phyloP scores from a whole-genome alignment of 2,888 invertebrate species.

The Bombyx huttoni region DNA sequence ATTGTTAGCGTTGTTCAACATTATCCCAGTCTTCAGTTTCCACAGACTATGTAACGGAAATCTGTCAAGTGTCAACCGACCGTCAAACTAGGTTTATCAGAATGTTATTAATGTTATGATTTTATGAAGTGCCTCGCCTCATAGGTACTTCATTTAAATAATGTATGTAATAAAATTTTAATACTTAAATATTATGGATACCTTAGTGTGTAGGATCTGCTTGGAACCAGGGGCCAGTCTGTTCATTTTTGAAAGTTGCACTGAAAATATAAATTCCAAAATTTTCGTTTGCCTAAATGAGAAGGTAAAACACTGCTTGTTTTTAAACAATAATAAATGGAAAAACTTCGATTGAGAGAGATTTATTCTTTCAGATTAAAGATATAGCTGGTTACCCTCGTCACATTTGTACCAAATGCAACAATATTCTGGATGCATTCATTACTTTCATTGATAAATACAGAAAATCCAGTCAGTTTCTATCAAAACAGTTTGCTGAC shows the following conservation, averaged over 20 bases:
- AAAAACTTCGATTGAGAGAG: too few species aligned
- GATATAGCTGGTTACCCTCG: conserved; percentile 48
- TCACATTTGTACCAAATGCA: conserved; percentile 42
- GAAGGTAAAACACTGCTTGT: conserved; percentile 24
- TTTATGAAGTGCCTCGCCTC: too few species aligned
- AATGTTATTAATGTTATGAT: too few species aligned
- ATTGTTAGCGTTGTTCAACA: too few species aligned
- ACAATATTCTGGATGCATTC: conserved; percentile 29
- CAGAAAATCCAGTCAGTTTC: conserved; percentile 31
- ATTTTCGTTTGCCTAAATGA: conserved; percentile 38
- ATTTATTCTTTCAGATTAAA: conserved; percentile 30
- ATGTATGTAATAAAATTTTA: not conserved
- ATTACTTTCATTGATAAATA: conserved; percentile 42
- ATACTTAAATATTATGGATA: not conserved
- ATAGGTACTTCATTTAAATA: too few species aligned
- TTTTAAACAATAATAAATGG: too few species aligned
- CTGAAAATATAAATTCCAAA: conserved; percentile 26
- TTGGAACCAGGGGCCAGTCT: conserved; percentile 35
- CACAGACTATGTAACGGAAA: too few species aligned
- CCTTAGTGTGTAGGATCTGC: conserved; percentile 44
- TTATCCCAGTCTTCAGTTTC: too few species aligned
- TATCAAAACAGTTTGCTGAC: conserved; percentile 27
- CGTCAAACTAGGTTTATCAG: too few species aligned
- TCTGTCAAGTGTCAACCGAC: too few species aligned
- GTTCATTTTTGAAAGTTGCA: conserved; percentile 38